phyloP scores from a whole-genome alignment of 2,888 invertebrate species.

The Erebia epiphron region DNA sequence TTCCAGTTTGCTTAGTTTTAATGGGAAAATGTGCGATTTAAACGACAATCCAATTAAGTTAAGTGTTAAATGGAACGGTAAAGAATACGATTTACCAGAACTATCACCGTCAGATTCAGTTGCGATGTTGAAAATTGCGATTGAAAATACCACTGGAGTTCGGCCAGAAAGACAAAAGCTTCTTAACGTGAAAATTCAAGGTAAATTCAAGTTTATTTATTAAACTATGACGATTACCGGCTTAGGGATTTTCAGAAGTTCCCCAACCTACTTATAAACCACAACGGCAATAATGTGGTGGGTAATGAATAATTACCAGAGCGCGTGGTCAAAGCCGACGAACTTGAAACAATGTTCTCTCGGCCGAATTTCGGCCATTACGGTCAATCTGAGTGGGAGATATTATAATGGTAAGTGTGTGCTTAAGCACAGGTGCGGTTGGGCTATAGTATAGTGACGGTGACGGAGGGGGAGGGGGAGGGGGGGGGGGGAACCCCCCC shows the following conservation, averaged over 20 bases:
- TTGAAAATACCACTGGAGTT: conserved; percentile 94
- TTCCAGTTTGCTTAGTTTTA: conserved; percentile 42
- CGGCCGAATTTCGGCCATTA: no score
- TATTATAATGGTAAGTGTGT: no score
- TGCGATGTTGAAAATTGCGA: conserved; percentile 91
- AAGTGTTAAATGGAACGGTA: conserved; percentile 96
- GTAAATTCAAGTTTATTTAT: conserved; percentile 70
- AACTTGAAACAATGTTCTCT: no score
- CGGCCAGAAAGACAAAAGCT: conserved; percentile 96
- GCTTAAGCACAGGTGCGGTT: no score
- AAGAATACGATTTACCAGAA: conserved; percentile 91
- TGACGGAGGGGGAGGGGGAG: no score
- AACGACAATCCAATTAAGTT: conserved; percentile 80
- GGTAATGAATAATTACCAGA: no score
- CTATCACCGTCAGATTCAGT: conserved; percentile 91
- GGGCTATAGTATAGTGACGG: no score
- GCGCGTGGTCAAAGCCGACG: no score
- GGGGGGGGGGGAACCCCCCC: no score
- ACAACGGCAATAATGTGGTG: neutral
- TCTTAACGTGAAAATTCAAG: conserved; percentile 95
- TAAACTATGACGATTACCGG: neutral
- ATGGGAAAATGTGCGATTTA: conserved; percentile 73
- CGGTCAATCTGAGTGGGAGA: no score
- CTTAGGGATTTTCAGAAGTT: neutral
- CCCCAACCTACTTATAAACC: neutral